A percentile compares a stretch with the other conserved stretches of the same genome.
Evolutionary conservation across 2,888 invertebrate genomes (phyloP).

Genomic region (Clivina fossor): DNA sequence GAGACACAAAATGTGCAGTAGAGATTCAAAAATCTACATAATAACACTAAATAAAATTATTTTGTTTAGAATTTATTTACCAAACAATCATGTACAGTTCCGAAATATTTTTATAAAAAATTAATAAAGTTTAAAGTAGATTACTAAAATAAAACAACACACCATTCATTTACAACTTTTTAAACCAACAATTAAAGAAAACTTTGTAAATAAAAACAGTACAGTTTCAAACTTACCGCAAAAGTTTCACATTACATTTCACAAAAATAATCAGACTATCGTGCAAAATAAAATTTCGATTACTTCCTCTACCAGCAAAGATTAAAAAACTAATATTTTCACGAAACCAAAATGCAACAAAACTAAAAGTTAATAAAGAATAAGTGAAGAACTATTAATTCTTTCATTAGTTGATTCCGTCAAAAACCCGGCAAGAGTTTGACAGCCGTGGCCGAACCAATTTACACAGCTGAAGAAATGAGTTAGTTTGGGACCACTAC

Average conservation of each 20-base stretch:
- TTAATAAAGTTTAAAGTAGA: neutral
- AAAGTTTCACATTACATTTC: slow-evolving; percentile 13
- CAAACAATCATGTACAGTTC: no score
- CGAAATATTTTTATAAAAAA: no score
- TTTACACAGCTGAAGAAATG: slow-evolving; percentile 24
- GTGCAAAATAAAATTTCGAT: slow-evolving; percentile 13
- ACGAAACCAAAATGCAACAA: slow-evolving; percentile 8
- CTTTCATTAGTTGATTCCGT: slow-evolving; percentile 29
- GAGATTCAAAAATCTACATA: no score
- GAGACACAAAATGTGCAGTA: no score
- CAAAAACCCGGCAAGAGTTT: slow-evolving; percentile 15
- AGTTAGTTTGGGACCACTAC: neutral
- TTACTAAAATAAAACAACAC: slow-evolving; percentile 33
- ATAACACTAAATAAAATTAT: neutral
- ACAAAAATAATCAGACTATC: slow-evolving; percentile 26
- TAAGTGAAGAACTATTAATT: slow-evolving; percentile 32
- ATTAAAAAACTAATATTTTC: neutral
- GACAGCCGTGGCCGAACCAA: slow-evolving; percentile 31
- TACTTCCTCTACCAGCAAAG: neutral
- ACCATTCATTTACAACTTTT: slow-evolving; percentile 27
- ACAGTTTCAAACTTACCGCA: slow-evolving; percentile 11
- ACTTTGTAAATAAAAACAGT: slow-evolving; percentile 28
- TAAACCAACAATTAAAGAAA: slow-evolving; percentile 32
- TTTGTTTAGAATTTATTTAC: neutral
- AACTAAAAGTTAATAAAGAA: slow-evolving; percentile 31